Base-by-base conservation (phyloP, 23 tunicate species). In the Halocynthia aurantium region DNA sequence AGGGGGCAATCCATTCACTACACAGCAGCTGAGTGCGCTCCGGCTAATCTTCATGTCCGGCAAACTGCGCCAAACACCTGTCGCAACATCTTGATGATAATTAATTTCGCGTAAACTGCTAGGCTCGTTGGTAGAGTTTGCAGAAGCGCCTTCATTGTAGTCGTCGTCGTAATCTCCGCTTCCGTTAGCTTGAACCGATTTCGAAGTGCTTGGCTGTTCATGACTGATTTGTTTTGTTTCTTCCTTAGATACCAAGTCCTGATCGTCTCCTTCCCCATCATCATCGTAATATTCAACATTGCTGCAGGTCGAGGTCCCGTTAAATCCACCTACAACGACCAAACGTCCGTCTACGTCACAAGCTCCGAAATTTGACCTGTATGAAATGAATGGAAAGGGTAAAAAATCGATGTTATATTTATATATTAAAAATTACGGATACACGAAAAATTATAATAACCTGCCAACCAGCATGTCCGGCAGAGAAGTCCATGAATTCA, bases 21-120 rank as follows among this genome's bases (percentile, higher is more conserved):
- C 97, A 56, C 97, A 91, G 58, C 90, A 85, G 58, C 97, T 91
- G 22, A 82, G 72, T 12, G 97, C 97, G 57, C 97, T 91, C 65
- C 97, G 51, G 55, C 84, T 69, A 51, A 85, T 62, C 44, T 54
- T 13, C 97, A 91, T 91, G 21, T 76, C 77, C n/a, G 90, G 83
- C 62, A 85, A 77, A 18, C 22, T 17, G 8, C 54, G 56, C 97
- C 97, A 91, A 18, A 70, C 75, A 9, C 54, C 75, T 8, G 75
- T 50, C n/a, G 75, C 21, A 70, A 70, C 17, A 19, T 70, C 75
- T 18, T 55, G 55, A 22, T 70, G 50, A 8, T 53, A 20, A 9
- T 10, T 8, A 40, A 0, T 8, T 44, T 72, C 52, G 10, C 83
- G 80, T 8, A 53, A 22, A 57, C 62, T 12, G 19, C 17, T 21